Evolutionary conservation across 2,888 invertebrate genomes (phyloP).

Genomic region (Charanyca ferruginea): DNA sequence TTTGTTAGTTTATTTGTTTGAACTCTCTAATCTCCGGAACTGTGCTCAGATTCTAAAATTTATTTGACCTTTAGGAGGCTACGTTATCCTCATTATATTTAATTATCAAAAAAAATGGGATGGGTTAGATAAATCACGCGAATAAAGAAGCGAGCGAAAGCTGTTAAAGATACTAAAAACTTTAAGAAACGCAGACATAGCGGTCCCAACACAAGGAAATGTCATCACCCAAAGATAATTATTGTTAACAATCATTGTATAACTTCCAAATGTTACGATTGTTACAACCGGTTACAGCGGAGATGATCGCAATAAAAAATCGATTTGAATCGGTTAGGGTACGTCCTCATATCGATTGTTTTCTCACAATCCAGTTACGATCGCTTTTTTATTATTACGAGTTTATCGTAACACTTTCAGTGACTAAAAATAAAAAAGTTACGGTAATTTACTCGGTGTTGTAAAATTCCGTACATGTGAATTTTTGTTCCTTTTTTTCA

Average conservation of each 20-base stretch:
- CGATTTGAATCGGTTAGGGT: conserved; percentile 40
- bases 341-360: conserved; percentile 55
- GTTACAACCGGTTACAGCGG: conserved; percentile 42
- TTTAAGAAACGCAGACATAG: background rate
- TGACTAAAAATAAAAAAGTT: conserved; percentile 32
- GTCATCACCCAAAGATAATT: conserved; percentile 15
- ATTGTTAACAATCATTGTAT: conserved; percentile 25
- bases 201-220: conserved; percentile 9
- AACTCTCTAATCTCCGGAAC: too few species aligned
- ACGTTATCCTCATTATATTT: too few species aligned
- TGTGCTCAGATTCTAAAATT: too few species aligned
- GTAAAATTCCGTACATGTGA: background rate
- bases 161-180: background rate
- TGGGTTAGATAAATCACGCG: too few species aligned
- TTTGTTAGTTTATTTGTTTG: too few species aligned
- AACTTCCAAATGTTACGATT: conserved; percentile 40
- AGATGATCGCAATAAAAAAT: conserved; percentile 54
- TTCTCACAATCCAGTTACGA: conserved; percentile 50
- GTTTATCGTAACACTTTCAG: conserved; percentile 53
- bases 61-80: too few species aligned
- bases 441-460: conserved; percentile 26
- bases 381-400: conserved; percentile 46
- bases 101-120: too few species aligned
- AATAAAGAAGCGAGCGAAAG: too few species aligned
- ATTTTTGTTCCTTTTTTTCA: background rate